These are phyloP conservation scores for Mus minutoides DNA, from an alignment of 2,797 vertebrate genomes.

Conservation along the genomic window DNA sequence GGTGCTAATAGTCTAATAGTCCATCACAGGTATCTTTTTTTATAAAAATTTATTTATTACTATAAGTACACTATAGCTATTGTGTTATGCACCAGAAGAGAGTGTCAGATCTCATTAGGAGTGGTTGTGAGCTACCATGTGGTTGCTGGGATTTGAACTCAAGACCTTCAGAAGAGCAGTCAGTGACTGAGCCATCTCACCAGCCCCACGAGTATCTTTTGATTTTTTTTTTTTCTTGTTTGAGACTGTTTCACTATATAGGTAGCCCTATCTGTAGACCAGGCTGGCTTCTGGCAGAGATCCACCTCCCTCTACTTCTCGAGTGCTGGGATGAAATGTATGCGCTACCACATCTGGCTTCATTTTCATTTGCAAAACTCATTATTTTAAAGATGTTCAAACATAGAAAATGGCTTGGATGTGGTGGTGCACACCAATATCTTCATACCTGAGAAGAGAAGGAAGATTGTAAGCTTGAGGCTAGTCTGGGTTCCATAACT, in stretches of 20 bases:
- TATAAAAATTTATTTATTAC: no score
- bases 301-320: not conserved
- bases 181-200: no score
- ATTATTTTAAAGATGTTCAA: constrained; percentile 58
- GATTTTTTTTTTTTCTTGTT: not conserved
- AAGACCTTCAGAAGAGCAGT: no score
- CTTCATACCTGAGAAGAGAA: not conserved
- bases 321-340: not conserved
- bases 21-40: not conserved
- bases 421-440: not conserved
- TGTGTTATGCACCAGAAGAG: no score
- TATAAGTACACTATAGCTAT: no score
- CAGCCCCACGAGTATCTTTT: no score
- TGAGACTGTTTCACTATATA: no score
- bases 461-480: not conserved
- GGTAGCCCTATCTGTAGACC: not conserved
- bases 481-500: not conserved
- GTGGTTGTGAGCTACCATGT: no score
- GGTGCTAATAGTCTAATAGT: not conserved
- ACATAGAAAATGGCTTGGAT: not conserved
- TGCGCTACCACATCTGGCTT: not conserved
- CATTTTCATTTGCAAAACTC: constrained; percentile 49
- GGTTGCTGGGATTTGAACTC: no score
- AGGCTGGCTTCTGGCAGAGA: not conserved
- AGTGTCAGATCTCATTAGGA: no score